Evolutionary conservation across 1,140 invertebrate genomes (phyloP).

Genomic region (Dreissena rostriformis): DNA sequence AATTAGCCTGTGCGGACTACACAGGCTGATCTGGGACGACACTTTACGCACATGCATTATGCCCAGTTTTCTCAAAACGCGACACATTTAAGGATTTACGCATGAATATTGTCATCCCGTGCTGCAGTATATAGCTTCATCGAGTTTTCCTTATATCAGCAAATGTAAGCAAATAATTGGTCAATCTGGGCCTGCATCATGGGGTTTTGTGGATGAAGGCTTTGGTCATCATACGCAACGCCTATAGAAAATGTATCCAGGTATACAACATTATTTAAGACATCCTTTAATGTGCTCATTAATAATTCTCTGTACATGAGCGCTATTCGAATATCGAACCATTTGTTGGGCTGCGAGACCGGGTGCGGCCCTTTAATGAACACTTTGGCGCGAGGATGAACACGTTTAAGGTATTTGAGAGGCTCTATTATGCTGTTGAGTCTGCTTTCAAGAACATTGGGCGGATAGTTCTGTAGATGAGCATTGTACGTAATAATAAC

Average conservation of each 20-base stretch:
- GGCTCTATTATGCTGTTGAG: neutral
- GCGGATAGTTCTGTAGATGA: neutral
- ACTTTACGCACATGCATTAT: too few relatives aligned
- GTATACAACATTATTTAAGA: neutral
- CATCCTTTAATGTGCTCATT: neutral
- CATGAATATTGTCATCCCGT: too few relatives aligned
- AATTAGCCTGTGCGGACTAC: too few relatives aligned
- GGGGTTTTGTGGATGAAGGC: neutral
- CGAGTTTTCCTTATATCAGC: neutral
- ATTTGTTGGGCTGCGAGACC: neutral
- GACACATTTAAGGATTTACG: too few relatives aligned
- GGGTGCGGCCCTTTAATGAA: neutral
- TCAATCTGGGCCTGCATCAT: neutral
- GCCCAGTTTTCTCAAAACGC: too few relatives aligned
- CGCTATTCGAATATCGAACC: neutral
- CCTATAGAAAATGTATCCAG: slow-evolving; percentile 2
- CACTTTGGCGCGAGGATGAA: neutral
- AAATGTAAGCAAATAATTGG: neutral
- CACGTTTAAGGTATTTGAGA: neutral
- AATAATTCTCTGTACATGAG: neutral
- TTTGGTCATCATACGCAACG: neutral
- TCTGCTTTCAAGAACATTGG: neutral
- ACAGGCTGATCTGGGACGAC: too few relatives aligned
- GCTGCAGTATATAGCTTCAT: too few relatives aligned
- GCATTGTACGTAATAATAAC: neutral